Percentiles rank a stretch among this genome's conserved stretches.
These are phyloP conservation scores for Epicauta chinensis DNA, from an alignment of 1,140 invertebrate species.

Conservation along the genomic window DNA sequence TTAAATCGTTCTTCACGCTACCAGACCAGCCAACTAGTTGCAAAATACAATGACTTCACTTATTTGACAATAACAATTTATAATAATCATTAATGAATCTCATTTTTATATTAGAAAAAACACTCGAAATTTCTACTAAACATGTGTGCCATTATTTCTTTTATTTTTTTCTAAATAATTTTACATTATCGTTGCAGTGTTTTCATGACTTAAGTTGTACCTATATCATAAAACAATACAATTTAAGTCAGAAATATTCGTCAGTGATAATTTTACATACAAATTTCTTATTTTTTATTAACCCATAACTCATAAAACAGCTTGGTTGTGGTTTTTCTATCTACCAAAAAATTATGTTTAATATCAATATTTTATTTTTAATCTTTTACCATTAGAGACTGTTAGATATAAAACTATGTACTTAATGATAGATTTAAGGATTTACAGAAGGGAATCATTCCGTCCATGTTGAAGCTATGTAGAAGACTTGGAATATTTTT, in stretches of 20 bases:
- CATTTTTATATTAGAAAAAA: background rate
- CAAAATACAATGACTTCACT: slow-evolving; percentile 6
- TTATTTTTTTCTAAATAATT: no score
- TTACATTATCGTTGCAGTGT: no score
- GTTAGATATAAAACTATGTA: slow-evolving; percentile 12
- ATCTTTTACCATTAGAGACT: slow-evolving; percentile 6
- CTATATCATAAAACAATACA: no score
- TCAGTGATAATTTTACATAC: no score
- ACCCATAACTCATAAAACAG: no score
- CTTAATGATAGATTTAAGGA: slow-evolving; percentile 8
- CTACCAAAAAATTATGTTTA: no score
- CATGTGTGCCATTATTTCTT: background rate
- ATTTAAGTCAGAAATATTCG: no score
- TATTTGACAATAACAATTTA: background rate
- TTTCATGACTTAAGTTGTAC: no score
- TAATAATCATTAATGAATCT: background rate
- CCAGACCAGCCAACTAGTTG: slow-evolving; percentile 40
- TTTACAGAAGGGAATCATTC: slow-evolving; percentile 3
- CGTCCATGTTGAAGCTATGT: slow-evolving; percentile 7
- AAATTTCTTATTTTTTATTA: no score
- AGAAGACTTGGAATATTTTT: slow-evolving; percentile 7
- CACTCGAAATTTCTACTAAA: no score
- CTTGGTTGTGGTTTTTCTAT: no score
- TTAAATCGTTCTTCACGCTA: slow-evolving; percentile 49
- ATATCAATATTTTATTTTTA: no score